Percentiles rank a stretch among this genome's conserved stretches.
phyloP scores from a whole-genome alignment of 2,113 vertebrate species.

The Pseudorhombus dupliciocellatus region DNA sequence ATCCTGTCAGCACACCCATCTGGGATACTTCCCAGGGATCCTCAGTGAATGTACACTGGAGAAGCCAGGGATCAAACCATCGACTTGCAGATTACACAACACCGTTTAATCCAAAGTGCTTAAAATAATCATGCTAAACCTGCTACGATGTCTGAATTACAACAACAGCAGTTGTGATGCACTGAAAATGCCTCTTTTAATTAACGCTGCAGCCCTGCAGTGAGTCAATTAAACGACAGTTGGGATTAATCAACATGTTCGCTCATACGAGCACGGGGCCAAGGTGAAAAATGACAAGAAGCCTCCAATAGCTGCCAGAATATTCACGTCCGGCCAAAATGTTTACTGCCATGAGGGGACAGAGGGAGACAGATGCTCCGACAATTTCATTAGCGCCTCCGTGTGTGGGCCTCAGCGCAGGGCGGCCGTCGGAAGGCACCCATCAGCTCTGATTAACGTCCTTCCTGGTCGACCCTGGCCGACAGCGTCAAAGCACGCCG shows the following conservation, averaged over 20 bases:
- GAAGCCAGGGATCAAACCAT: too few relatives aligned
- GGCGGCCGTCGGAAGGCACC: slow-evolving; percentile 30
- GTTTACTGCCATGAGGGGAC: neutral
- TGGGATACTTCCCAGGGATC: too few relatives aligned
- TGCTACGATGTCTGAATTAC: neutral
- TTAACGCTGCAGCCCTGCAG: neutral
- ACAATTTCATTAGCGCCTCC: slow-evolving; percentile 70
- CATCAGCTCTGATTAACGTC: slow-evolving; percentile 59
- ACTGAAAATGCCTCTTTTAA: neutral
- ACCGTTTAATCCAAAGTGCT: too few relatives aligned
- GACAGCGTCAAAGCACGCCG: slow-evolving; percentile 32
- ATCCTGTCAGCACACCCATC: too few relatives aligned
- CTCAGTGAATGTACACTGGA: too few relatives aligned
- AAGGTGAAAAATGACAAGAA: neutral
- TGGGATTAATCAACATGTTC: neutral
- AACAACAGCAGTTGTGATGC: neutral
- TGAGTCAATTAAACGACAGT: neutral
- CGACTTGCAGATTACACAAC: too few relatives aligned
- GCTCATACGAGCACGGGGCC: neutral
- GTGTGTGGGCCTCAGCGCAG: slow-evolving; percentile 46
- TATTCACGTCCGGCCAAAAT: neutral
- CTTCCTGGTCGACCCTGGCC: slow-evolving; percentile 1
- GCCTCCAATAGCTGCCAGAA: neutral
- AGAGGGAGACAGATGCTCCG: slow-evolving; percentile 56
- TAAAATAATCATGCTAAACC: too few relatives aligned